A percentile compares a stretch with the other conserved stretches of the same genome.
phyloP scores from a whole-genome alignment of 1,140 invertebrate species.

The Pogonomyrmex californicus region DNA sequence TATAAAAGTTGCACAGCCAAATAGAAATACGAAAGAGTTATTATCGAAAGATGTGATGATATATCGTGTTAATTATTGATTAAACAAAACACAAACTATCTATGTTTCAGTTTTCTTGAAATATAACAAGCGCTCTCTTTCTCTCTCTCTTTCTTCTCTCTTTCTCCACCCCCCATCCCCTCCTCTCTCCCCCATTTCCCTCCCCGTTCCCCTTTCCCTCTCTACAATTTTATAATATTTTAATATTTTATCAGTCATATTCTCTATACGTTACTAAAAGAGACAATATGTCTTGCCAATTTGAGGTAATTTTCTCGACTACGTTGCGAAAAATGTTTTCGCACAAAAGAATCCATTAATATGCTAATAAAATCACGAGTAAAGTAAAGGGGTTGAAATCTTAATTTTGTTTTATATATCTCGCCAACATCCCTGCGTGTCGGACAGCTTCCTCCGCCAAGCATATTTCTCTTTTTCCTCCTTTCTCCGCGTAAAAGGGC shows the following conservation, averaged over 20 bases:
- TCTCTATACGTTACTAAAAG: not conserved
- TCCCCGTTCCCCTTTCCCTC: too few relatives aligned
- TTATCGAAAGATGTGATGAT: not conserved
- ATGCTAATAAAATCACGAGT: constrained; percentile 39
- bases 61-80: not conserved
- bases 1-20: not conserved
- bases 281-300: not conserved
- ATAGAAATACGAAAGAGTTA: not conserved
- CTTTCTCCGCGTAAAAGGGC: constrained; percentile 45
- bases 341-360: constrained; percentile 15
- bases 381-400: not conserved
- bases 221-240: not conserved
- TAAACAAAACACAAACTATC: not conserved
- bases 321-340: not conserved
- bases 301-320: not conserved
- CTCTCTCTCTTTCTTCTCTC: too few relatives aligned
- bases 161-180: too few relatives aligned
- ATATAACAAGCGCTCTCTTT: not conserved
- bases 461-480: constrained; percentile 36
- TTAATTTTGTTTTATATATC: constrained; percentile 32
- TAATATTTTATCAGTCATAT: not conserved
- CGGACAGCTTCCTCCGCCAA: constrained; percentile 19
- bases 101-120: not conserved
- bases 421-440: too few relatives aligned
- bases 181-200: too few relatives aligned